Evolutionary conservation across 2,113 vertebrate genomes (phyloP).

Genomic region (Pollachius pollachius): DNA sequence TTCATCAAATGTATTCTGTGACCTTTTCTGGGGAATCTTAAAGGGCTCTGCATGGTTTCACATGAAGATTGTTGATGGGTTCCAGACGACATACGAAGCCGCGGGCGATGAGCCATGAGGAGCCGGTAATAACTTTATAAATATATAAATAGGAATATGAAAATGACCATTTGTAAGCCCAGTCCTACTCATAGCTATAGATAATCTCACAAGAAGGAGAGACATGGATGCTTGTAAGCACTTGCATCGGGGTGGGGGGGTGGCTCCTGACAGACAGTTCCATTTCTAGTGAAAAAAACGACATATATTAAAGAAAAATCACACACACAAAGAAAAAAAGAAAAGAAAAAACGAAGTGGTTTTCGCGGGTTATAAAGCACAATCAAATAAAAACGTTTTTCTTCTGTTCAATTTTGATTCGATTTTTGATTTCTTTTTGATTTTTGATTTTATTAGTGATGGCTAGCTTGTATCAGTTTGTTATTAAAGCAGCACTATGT

Average conservation of each 20-base stretch:
- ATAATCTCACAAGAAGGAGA: conserved; percentile 58
- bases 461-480: conserved; percentile 65
- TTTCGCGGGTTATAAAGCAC: conserved; percentile 81
- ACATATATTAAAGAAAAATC: not conserved
- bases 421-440: conserved; percentile 41
- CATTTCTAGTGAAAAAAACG: conserved; percentile 49
- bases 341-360: conserved; percentile 57
- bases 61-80: conserved; percentile 50
- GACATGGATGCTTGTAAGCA: conserved; percentile 66
- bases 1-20: conserved; percentile 73
- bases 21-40: conserved; percentile 70
- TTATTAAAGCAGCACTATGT: conserved; percentile 59
- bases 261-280: conserved; percentile 63
- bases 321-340: not conserved
- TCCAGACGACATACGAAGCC: conserved; percentile 48
- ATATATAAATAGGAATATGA: conserved; percentile 75
- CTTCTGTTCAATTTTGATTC: conserved; percentile 36
- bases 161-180: conserved; percentile 70
- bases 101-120: conserved; percentile 55
- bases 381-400: conserved; percentile 61
- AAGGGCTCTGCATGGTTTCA: conserved; percentile 76
- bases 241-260: conserved; percentile 52
- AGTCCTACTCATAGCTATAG: conserved; percentile 71
- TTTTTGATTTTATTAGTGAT: conserved; percentile 60
- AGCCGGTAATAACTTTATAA: conserved; percentile 76